phyloP scores from a whole-genome alignment of 2,888 invertebrate genomes.

The Balanococcus diminutus region DNA sequence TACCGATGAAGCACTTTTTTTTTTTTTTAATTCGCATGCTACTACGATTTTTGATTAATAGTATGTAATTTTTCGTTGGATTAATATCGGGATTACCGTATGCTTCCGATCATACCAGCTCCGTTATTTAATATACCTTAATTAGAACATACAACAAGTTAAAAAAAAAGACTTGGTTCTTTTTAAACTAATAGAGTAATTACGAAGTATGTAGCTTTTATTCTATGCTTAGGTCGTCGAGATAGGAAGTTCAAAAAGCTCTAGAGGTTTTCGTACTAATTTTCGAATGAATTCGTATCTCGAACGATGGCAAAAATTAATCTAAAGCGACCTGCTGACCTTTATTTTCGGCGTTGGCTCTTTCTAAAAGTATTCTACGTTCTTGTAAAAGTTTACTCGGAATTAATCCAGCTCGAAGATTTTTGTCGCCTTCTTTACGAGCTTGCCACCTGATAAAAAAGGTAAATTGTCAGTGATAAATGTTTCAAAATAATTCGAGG shows the following conservation, averaged over 20 bases:
- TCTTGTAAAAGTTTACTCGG: slow-evolving; percentile 92
- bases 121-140: slow-evolving; percentile 1
- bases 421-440: slow-evolving; percentile 84
- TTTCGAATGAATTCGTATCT: not conserved
- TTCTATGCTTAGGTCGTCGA: not conserved
- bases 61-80: not conserved
- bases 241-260: not conserved
- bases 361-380: slow-evolving; percentile 80
- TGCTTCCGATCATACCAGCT: slow-evolving; percentile 19
- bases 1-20: not conserved
- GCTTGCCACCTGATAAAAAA: slow-evolving; percentile 88
- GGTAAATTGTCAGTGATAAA: slow-evolving; percentile 44
- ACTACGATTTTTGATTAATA: not conserved
- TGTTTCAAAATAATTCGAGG: slow-evolving; percentile 61
- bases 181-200: slow-evolving; percentile 1
- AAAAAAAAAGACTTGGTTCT: not conserved
- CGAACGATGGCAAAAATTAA: not conserved
- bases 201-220: not conserved
- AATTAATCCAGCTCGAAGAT: slow-evolving; percentile 92
- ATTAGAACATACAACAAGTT: slow-evolving; percentile 20
- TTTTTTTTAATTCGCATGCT: not conserved
- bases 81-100: not conserved
- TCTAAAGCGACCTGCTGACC: not conserved
- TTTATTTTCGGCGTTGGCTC: slow-evolving; percentile 70
- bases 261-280: not conserved